Evolutionary conservation across 2,113 vertebrate species (phyloP), one percentile per base, ranked within the genome.

Genomic region (Elanoides forficatus): DNA sequence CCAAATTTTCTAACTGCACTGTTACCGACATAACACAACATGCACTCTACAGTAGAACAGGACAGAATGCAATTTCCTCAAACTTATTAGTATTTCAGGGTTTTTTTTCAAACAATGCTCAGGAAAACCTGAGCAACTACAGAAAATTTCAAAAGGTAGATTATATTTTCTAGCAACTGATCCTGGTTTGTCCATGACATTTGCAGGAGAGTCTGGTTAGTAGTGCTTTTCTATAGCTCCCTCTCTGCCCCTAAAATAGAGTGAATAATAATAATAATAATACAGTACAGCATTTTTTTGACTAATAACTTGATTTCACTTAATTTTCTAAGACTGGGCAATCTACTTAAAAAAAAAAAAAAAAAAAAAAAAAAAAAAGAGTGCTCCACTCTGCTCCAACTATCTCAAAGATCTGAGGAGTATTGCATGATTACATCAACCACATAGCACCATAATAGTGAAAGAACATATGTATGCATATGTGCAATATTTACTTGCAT

Each of bases 371-470:
- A 43, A 8, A 43, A 62, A 84, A 70, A 27, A 14, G 68, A 68
- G 20, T 8, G 29, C 22, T 81, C 13, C 59, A 19, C 43, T 59
- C 48, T 73, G 59, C 40, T 88, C 32, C 63, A 59, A 8, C 59
- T 66, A 23, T 13, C 38, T 66, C 53, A 48, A 74, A 74, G 6
- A 4, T 63, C 53, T 62, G 29, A 56, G 43, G 56, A 86, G 9
- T 18, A 25, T 15, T 36, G 58, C 47, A 25, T 7, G 4, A 71
- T 48, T 82, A 30, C 55, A 59, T 23, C 4, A 10, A 67, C 26
- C 9, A 36, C 1, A 1, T 3, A 65, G 42, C 18, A 66, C 34
- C 25, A 6, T 6, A 80, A 32, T 0, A 88, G 58, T 13, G 13
- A 80, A 71, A 76, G 66, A 52, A 67, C 22, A 32, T 19, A 32